Evolutionary conservation across 2,888 invertebrate genomes (phyloP), one percentile per base, ranked within the genome.

Genomic region (Brachypalpus laphriformis): DNA sequence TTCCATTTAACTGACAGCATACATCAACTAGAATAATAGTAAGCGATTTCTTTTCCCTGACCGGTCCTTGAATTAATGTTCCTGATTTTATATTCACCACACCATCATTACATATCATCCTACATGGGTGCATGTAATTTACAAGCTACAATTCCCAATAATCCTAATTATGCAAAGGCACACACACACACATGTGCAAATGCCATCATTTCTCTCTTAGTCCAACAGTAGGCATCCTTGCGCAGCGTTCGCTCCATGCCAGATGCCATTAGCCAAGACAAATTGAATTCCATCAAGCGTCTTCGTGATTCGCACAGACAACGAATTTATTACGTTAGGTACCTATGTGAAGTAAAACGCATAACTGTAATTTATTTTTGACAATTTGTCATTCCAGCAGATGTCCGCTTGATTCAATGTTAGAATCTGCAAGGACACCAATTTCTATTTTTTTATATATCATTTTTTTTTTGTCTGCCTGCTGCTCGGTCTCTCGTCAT

Each of bases 311-410:
- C 80, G 75, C 80, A 80, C 75, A 75, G 85, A 85, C 85, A 85
- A 80, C 70, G 70, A 85, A 85, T 85, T 85, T 85, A 85, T 85
- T 80, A 85, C 65, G 65, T 74, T 71, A 68, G 75, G 75, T 80
- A 72, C 45, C 37, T 61, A 89, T 89, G 90, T 91, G 90, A 89
- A 89, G 40, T 88, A 87, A 88, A 89, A 89, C 87, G 89, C 88
- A 90, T 90, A 91, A 89, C 88, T 88, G 87, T 90, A 89, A 91
- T 90, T 90, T 90, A 91, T 90, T 87, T 89, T 82, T 86, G 86
- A 87, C 87, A 90, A 91, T 90, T 90, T 90, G 88, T 90, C 91
- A 81, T 86, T 85, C 75, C 83, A 74, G 74, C 80, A 85, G 80
- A 81, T 85, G 85, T 85, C 85, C 85, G 68, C 70, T 85, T 81